Base-by-base conservation (phyloP, 2,888 invertebrate genomes). In the Leucoma salicis region DNA sequence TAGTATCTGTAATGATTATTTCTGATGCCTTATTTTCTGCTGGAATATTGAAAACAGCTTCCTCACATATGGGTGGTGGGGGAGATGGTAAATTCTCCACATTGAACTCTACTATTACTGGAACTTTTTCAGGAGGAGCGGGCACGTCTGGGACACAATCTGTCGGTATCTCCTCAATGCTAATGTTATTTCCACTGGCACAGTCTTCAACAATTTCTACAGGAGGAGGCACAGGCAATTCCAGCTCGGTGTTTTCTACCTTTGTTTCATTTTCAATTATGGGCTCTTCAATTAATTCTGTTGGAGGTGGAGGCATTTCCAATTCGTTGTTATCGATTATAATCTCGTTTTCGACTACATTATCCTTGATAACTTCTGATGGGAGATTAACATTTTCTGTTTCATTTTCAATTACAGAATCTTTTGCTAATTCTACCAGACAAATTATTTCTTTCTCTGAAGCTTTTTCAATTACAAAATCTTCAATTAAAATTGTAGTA, bases 41-140 rank as follows among this genome's bases (percentile, higher is more conserved):
- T 21, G 21, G 21, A 3, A 27, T 27, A n/a, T 27, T 27, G n/a
- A 11, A 27, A 27, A 57, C 52, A 14, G 48, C 41, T 27, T 63
- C 63, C 13, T 73, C 68, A 35, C 63, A 63, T 38, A 57, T 51
- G 11, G 70, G 70, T 7, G 74, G 71, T 16, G 74, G 74, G n/a
- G 74, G 73, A 4, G 70, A 67, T 0, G 78, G 74, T n/a, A 67
- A 51, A 14, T 73, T 70, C n/a, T 66, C 69, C n/a, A 43, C 48
- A 34, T 43, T 39, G 32, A 57, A 44, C 18, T 54, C 53, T 5
- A 39, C 31, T 34, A 29, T 18, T 39, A 35, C 14, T n/a, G 24
- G 16, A 32, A 14, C 35, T 15, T 53, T 47, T 13, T 41, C 42
- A 16, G 29, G 39, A 40, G 46, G 39, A n/a, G 42, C 42, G 21